Evolutionary conservation across 2,113 vertebrate genomes (phyloP), one percentile per base, ranked within the genome.

Genomic region (Gnathochromis pfefferi): DNA sequence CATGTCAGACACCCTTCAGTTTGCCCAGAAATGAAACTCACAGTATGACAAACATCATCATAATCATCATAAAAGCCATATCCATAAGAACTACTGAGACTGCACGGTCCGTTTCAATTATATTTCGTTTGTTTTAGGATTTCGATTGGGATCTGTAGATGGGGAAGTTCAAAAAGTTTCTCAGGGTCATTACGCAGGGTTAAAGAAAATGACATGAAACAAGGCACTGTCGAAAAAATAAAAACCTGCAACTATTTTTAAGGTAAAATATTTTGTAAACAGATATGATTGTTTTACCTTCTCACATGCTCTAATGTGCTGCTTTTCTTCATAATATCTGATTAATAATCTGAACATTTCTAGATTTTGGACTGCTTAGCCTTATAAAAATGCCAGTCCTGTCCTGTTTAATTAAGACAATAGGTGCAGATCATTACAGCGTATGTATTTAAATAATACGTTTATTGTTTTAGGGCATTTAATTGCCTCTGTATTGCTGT

Each of bases 101-200:
- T 4, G 21, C 5, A 45, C 8, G 8, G 0, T 73, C 38, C 0
- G 3, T 26, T 45, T 42, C 65, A 0, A 16, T 47, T 53, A n/a
- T n/a, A 28, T 53, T 51, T 79, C 0, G 17, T 8, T 80, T 54
- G 78, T 23, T 38, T 73, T 45, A 73, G 68, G 38, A 45, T 73
- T 14, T 35, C 0, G 1, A 21, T 68, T 68, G 19, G 17, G 0
- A 68, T 38, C 1, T 21, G 33, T 38, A 21, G 60, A 8, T 38
- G 33, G 78, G 3, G 5, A 33, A 16, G 49, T 3, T 54, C 12
- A 35, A 80, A 80, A 53, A 1, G 47, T 14, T 53, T 80, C 2
- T 9, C 16, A 21, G 45, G 38, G 49, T 53, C 0, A 53, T 3
- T 54, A 9, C 1, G 3, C 9, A 33, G 40, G 4, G 40, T 82